Evolutionary conservation across 2,113 vertebrate species (phyloP), one percentile per base, ranked within the genome.

Genomic region (Lasiurus cinereus): DNA sequence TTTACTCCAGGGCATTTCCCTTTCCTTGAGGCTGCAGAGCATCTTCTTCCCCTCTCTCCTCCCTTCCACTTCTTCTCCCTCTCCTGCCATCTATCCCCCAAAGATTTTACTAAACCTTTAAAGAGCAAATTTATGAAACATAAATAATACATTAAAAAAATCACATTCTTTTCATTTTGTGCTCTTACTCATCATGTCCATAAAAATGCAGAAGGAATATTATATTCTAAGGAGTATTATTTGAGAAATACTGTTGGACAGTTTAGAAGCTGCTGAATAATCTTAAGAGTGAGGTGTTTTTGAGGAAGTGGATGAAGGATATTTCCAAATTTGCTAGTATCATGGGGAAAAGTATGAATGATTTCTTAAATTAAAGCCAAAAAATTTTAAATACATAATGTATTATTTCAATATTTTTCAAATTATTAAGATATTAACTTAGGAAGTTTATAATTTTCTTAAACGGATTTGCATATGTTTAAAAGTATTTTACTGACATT

Each of bases 181-280:
- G 84, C 92, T 76, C 50, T 93, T 69, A 91, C 77, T 91, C 27
- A 76, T 94, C 76, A 50, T n/a, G 46, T 88, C 12, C 9, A 84
- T 43, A 83, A 90, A 80, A 13, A 13, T 80, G 2, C 83, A 56
- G 48, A 33, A 67, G 21, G 27, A 90, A 48, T 66, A 93, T 88
- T 76, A 73, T 31, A 52, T 43, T 29, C 22, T 73, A 56, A 89
- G 14, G 13, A 82, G 8, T 27, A 66, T 78, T 22, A 73, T 86
- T 89, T 92, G 48, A 95, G 62, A 90, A 88, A 89, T 54, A 39
- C 14, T 39, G 11, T 31, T 83, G 22, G 14, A 10, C 0, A 13
- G 19, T 62, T 89, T 74, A 83, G 21, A 76, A 76, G 15, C 19
- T 11, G 3, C 3, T 78, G 74, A 22, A 56, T 83, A 78, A 22